Conservation (phyloP, 2,113 vertebrate species). For the Catharus bicknelli region DNA sequence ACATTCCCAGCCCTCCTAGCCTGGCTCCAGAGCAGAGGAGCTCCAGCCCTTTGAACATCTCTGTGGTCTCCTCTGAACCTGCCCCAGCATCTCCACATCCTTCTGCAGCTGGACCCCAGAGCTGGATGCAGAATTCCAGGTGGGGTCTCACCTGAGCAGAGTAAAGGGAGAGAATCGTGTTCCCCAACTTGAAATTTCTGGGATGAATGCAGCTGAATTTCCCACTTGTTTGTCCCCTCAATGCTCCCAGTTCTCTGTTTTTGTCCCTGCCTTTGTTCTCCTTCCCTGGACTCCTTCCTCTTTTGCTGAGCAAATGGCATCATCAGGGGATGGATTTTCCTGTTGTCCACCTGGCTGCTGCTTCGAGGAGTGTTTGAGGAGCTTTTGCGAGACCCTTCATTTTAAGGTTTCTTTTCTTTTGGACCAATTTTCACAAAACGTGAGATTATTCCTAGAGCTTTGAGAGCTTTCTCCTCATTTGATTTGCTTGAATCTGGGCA, state of each 20-base stretch:
- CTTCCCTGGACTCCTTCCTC: background rate
- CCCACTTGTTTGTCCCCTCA: background rate
- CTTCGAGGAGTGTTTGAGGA: background rate
- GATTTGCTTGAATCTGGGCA: background rate
- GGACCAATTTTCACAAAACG: background rate
- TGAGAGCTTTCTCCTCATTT: background rate
- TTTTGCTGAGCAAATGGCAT: background rate
- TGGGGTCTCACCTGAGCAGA: background rate
- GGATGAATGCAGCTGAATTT: background rate
- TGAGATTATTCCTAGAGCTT: background rate
- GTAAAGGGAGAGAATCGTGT: accelerated
- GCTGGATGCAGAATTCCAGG: background rate
- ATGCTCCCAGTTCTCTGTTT: background rate
- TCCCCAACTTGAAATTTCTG: accelerated
- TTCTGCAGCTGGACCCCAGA: accelerated
- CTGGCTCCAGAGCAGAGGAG: background rate
- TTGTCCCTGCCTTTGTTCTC: background rate
- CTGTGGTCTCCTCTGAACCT: accelerated
- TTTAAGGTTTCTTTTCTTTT: background rate
- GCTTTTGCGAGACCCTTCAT: background rate
- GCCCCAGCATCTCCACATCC: accelerated
- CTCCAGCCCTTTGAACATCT: background rate
- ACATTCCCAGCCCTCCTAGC: background rate
- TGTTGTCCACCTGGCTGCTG: background rate
- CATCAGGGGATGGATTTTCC: background rate